phyloP scores from a whole-genome alignment of 2,888 invertebrate genomes.

The Tolmerus cingulatus region DNA sequence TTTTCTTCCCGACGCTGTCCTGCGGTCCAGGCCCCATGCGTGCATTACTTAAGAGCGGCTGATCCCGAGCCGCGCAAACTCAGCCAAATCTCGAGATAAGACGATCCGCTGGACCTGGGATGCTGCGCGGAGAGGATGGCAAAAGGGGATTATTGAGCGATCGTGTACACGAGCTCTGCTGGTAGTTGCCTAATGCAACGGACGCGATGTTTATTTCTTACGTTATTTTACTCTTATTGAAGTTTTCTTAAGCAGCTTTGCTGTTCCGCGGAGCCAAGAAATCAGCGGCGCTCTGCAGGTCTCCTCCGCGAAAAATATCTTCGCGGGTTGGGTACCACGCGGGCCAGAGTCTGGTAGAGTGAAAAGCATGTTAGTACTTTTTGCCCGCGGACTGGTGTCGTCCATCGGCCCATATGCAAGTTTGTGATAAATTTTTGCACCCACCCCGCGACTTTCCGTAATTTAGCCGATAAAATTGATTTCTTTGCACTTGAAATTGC shows the following conservation, averaged over 20 bases:
- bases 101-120: not conserved
- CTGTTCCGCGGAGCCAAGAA: not conserved
- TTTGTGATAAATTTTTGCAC: constrained; percentile 52
- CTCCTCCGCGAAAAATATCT: constrained; percentile 34
- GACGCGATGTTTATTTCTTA: constrained; percentile 21
- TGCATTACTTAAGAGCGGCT: constrained; percentile 16
- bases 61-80: not conserved
- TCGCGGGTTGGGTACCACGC: not conserved
- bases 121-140: not conserved
- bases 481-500: constrained; percentile 53
- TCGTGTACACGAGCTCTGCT: constrained; percentile 14
- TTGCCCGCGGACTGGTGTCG: not conserved
- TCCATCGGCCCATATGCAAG: constrained; percentile 50
- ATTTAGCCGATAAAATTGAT: constrained; percentile 49
- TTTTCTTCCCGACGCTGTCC: not conserved
- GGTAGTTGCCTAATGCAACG: constrained; percentile 36
- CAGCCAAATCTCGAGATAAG: not conserved
- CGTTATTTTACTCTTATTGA: not conserved
- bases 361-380: not conserved
- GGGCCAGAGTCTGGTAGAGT: not conserved
- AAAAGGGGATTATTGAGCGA: not conserved
- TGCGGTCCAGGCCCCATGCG: constrained; percentile 5
- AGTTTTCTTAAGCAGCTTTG: constrained; percentile 10
- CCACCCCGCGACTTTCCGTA: constrained; percentile 45
- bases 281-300: not conserved